Conservation (phyloP, 2,888 invertebrate genomes). For the Heteromyza rotundicornis region DNA sequence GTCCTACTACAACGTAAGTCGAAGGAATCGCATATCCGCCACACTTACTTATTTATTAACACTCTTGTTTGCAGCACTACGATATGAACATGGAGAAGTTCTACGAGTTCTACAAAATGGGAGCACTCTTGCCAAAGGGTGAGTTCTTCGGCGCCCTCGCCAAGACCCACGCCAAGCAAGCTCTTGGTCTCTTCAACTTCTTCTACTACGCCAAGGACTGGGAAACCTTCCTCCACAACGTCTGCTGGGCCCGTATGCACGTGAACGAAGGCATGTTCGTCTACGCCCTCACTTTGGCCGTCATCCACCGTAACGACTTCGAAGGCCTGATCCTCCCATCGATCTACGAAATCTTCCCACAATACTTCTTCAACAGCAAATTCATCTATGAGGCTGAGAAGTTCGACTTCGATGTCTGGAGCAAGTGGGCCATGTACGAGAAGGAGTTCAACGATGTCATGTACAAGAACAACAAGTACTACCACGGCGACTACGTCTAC, state of each 20-base stretch:
- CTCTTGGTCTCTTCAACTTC: constrained; percentile 68
- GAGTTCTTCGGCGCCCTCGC: constrained; percentile 66
- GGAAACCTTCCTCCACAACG: constrained; percentile 73
- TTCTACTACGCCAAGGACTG: constrained; percentile 75
- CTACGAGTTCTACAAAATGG: constrained; percentile 46
- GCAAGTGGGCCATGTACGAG: constrained; percentile 58
- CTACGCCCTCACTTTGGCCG: constrained; percentile 71
- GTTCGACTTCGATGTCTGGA: constrained; percentile 62
- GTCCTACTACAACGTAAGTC: constrained; percentile 29
- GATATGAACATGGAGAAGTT: constrained; percentile 49
- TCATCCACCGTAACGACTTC: constrained; percentile 70
- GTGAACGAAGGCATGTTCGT: constrained; percentile 79
- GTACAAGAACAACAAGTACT: constrained; percentile 27
- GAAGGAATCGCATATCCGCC: not conserved
- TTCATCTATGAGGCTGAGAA: constrained; percentile 70
- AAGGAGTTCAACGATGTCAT: constrained; percentile 39
- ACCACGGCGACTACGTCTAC: constrained; percentile 24
- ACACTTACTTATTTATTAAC: too few relatives aligned
- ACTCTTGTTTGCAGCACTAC: constrained; percentile 35
- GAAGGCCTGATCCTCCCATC: constrained; percentile 71
- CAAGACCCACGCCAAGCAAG: constrained; percentile 66
- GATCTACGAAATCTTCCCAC: constrained; percentile 75
- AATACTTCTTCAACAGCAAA: constrained; percentile 72
- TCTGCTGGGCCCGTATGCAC: constrained; percentile 71
- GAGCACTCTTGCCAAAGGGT: constrained; percentile 66